Evolutionary conservation across 1,140 invertebrate genomes (phyloP).

Genomic region (Batillaria attramentaria): DNA sequence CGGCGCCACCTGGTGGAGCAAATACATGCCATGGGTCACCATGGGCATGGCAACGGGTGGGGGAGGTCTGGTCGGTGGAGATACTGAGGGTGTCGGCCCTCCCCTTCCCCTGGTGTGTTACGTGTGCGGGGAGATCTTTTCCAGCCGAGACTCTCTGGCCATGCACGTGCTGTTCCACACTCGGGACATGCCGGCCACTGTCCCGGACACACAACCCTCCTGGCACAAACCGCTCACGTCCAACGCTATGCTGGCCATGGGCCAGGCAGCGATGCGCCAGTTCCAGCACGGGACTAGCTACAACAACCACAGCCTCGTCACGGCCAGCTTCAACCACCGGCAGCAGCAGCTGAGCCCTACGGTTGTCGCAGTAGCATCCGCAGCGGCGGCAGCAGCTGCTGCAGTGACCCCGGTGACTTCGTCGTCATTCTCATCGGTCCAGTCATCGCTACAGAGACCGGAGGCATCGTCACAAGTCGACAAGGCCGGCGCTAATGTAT

Average conservation of each 20-base stretch:
- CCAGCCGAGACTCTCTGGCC: constrained; percentile 56
- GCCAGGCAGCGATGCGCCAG: neutral
- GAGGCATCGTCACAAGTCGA: too few species aligned
- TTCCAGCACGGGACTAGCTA: neutral
- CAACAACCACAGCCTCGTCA: neutral
- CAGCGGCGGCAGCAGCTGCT: constrained; percentile 16
- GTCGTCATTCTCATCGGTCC: neutral
- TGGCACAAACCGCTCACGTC: neutral
- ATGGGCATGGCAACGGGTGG: neutral
- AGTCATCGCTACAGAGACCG: neutral
- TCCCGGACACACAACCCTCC: neutral
- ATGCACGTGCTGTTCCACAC: constrained; percentile 63
- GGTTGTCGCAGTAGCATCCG: neutral
- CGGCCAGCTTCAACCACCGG: neutral
- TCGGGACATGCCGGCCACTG: constrained; percentile 17
- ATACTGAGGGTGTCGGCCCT: neutral
- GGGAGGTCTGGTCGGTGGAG: neutral
- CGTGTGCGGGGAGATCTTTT: constrained; percentile 51
- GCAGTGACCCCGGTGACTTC: neutral
- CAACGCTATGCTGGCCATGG: neutral
- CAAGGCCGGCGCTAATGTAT: too few species aligned
- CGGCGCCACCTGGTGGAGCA: constrained; percentile 19
- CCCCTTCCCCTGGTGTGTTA: constrained; percentile 37
- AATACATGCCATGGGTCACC: constrained; percentile 24
- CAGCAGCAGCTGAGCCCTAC: neutral